A percentile compares a stretch with the other conserved stretches of the same genome.
phyloP scores from a whole-genome alignment of 2,888 invertebrate genomes.

The Saturnia japonica region DNA sequence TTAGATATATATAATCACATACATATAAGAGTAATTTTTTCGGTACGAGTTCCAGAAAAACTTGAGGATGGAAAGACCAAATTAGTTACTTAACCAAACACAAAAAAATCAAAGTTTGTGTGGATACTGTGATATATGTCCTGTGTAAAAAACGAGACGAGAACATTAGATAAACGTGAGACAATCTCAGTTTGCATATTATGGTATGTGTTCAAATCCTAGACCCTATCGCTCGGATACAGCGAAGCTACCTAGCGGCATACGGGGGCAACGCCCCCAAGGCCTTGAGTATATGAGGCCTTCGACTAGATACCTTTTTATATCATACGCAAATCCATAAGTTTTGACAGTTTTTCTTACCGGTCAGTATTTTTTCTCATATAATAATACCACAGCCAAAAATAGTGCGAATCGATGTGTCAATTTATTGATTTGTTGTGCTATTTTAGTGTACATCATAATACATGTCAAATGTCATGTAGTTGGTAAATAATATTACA shows the following conservation, averaged over 20 bases:
- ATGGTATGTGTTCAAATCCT: constrained; percentile 4
- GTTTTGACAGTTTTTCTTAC: neutral
- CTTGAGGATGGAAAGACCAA: too few relatives aligned
- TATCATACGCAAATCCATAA: neutral
- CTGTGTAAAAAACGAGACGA: neutral
- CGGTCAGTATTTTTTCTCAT: neutral
- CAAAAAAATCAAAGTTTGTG: too few relatives aligned
- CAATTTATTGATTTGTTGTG: too few relatives aligned
- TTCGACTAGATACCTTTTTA: neutral
- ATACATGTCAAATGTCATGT: too few relatives aligned
- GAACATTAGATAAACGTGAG: neutral
- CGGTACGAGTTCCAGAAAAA: neutral
- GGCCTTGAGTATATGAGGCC: constrained; percentile 2
- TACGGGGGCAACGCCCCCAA: neutral
- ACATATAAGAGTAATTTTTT: neutral
- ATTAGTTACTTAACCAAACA: too few relatives aligned
- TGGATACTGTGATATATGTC: too few relatives aligned
- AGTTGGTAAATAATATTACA: too few relatives aligned
- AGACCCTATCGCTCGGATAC: constrained; percentile 1
- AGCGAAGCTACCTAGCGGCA: neutral
- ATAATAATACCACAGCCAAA: too few relatives aligned
- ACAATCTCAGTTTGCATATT: neutral
- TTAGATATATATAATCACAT: too few relatives aligned
- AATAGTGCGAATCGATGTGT: too few relatives aligned
- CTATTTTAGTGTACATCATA: too few relatives aligned